Evolutionary conservation across 2,113 vertebrate genomes (phyloP), one percentile per base, ranked within the genome.

Genomic region (Bolborhynchus lineola): DNA sequence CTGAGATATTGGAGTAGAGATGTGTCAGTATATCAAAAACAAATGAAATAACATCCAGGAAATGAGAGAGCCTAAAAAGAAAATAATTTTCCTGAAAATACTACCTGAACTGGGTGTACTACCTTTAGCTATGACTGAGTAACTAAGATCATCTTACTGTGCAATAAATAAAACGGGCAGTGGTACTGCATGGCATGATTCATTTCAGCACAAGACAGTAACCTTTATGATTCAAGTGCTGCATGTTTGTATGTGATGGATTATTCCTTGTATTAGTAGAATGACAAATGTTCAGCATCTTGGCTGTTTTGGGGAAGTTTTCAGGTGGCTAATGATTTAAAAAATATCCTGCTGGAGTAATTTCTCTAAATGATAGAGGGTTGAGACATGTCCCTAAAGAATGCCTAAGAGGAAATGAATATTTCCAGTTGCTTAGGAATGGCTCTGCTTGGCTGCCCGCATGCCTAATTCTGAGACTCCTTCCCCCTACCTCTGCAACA

Each of bases 211-310:
- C 49, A 74, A 76, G 89, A 49, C 62, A 70, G 18, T 80, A 85
- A 95, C 93, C 89, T 96, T 94, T 94, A 57, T 94, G 87, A 89
- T 77, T 97, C 89, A 90, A 67, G 60, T 86, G 52, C 44, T 87
- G 57, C 62, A 15, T 78, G 25, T 83, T 90, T 81, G 6, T 86
- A 18, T 60, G 37, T 60, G 85, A 80, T 57, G 29, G 57, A 76
- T 97, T 95, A 63, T 69, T 93, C 33, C 26, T 7, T 3, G 2
- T 69, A 49, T 74, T 71, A 71, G 46, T 19, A 67, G 46, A 82
- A 77, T 70, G 35, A 85, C 82, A 79, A 76, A 79, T 35, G 31
- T 80, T 77, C 64, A 81, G 20, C 28, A 26, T 55, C 60, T 78
- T 23, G 3, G 7, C 55, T 68, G 35, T 59, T 91, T 59, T 7